Conservation (phyloP, 2,888 invertebrate genomes). For the Aleiodes leptofemur region DNA sequence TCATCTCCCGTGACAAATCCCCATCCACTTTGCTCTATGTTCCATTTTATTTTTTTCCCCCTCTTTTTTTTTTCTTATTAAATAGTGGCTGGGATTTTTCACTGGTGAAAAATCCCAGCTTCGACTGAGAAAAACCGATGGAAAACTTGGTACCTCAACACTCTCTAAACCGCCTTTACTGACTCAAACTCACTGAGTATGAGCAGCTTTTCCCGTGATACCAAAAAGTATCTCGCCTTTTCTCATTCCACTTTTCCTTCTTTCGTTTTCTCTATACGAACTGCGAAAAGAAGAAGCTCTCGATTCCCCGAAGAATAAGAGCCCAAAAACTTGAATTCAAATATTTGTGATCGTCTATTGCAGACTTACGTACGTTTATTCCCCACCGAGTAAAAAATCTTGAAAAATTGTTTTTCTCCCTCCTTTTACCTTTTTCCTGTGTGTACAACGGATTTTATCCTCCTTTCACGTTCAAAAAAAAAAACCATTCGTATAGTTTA, state of each 20-base stretch:
- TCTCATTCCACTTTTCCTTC: not conserved
- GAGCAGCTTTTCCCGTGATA: constrained; percentile 29
- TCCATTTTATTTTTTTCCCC: too few species aligned
- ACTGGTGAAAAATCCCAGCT: constrained; percentile 20
- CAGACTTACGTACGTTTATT: constrained; percentile 22
- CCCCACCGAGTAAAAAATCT: constrained; percentile 15
- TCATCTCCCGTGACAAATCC: constrained; percentile 9
- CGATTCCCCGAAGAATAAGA: constrained; percentile 19
- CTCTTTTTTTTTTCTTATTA: constrained; percentile 13
- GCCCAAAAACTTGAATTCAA: constrained; percentile 39
- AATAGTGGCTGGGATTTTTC: constrained; percentile 29
- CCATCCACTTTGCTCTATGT: not conserved
- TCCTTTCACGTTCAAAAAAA: not conserved
- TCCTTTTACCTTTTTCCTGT: not conserved
- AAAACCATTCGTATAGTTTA: constrained; percentile 20
- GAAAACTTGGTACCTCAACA: constrained; percentile 29
- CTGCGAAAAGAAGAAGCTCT: constrained; percentile 21
- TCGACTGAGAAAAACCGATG: constrained; percentile 40
- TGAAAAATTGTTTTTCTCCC: constrained; percentile 35
- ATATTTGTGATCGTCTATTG: constrained; percentile 43
- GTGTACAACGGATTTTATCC: constrained; percentile 23
- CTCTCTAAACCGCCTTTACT: not conserved
- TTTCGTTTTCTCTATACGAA: not conserved
- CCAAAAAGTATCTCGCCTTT: constrained; percentile 4
- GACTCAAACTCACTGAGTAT: constrained; percentile 13